phyloP scores from a whole-genome alignment of 37 sponge, comb jelly and placozoan genomes.

The Beroe ovata region DNA sequence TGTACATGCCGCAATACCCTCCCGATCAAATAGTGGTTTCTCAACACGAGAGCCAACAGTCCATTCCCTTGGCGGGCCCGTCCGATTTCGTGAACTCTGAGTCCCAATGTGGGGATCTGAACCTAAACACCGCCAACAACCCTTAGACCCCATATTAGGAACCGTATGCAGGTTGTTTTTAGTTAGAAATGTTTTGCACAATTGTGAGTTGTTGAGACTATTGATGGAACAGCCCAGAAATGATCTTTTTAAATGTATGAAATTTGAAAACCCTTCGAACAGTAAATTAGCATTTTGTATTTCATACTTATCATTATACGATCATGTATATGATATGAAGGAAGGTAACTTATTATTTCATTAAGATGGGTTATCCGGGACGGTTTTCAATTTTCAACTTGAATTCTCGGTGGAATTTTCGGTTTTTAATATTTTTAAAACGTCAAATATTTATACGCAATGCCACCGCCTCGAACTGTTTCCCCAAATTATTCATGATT shows the following conservation, averaged over 20 bases:
- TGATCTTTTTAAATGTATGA: too few relatives aligned
- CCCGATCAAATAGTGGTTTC: too few relatives aligned
- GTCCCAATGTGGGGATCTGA: too few relatives aligned
- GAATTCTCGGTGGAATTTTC: neutral
- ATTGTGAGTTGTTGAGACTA: neutral
- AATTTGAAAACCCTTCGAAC: too few relatives aligned
- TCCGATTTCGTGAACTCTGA: too few relatives aligned
- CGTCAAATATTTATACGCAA: neutral
- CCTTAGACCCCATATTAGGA: too few relatives aligned
- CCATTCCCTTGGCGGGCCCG: too few relatives aligned
- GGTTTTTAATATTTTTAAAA: neutral
- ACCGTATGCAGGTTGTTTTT: too few relatives aligned
- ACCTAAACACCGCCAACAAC: too few relatives aligned
- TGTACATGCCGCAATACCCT: too few relatives aligned
- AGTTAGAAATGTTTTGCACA: neutral
- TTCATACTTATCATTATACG: neutral
- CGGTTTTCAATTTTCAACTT: too few relatives aligned
- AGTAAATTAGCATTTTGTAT: neutral
- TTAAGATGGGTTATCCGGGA: neutral
- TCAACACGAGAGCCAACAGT: too few relatives aligned
- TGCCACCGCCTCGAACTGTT: neutral
- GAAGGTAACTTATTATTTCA: neutral
- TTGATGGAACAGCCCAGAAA: neutral
- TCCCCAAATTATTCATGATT: neutral
- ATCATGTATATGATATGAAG: neutral